Base-by-base conservation (phyloP, 2,797 vertebrate genomes). In the Hozukius guyotensis region DNA sequence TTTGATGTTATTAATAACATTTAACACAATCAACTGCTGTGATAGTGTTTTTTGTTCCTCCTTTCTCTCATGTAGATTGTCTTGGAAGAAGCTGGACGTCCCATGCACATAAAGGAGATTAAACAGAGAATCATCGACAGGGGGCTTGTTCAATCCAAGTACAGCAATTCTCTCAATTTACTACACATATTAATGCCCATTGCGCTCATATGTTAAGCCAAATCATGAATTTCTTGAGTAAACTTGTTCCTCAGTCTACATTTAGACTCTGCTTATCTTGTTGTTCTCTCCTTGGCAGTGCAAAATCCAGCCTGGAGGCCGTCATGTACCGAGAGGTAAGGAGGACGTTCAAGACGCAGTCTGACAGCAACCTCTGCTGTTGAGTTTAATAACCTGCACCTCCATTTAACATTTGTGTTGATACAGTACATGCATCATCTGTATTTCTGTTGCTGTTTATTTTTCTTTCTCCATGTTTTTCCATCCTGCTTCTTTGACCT, bases 91-190 rank as follows among this genome's bases (percentile, higher is more conserved):
- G 95, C 95, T 4, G 96, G 96, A 46, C 93, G 95, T 7, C 96
- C 96, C 8, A 96, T 97, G 96, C 96, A 97, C 92, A 97, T 97
- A 80, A 97, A 96, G 76, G 96, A 97, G 87, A 97, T 97, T 72
- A 97, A 97, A 86, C 96, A 97, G 77, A 94, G 94, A 83, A 96
- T 97, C 78, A 95, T 96, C 14, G 95, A 96, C 89, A 92, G 94
- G 38, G 96, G 96, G 77, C 93, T 97, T 62, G 96, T 97, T 85
- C 96, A 96, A 65, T 97, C 96, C 27, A 96, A 96, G 96, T 95
- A 94, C 52, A 68, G 34, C 4, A 59, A 32, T 52, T 5, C 4
- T 75, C 6, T 80, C 12, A 20, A 3, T 63, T 71, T 63, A 4
- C 12, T 6, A 8, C 14, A 4, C 24, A 25, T 32, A 4, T 25